These are phyloP conservation scores for Noturus placidus DNA, from an alignment of 2,113 vertebrate species.

Conservation along the genomic window DNA sequence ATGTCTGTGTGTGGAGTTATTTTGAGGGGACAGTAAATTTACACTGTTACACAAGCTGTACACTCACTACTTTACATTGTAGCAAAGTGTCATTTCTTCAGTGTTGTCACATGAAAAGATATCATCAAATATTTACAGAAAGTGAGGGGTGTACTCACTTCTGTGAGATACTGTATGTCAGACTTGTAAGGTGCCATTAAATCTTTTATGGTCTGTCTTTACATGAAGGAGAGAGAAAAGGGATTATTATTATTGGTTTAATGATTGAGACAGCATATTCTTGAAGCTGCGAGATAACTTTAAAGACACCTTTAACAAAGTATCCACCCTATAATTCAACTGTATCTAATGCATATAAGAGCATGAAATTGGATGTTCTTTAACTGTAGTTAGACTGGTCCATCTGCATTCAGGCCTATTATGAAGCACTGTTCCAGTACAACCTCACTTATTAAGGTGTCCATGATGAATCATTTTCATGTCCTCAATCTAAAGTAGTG, in stretches of 20 bases:
- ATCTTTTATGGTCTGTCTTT: background rate
- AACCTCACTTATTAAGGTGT: background rate
- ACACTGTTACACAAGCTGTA: too few species aligned
- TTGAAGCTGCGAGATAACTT: background rate
- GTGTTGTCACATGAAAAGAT: too few species aligned
- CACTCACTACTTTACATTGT: too few species aligned
- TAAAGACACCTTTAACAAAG: background rate
- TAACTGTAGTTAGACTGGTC: background rate
- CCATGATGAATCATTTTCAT: constrained; percentile 1
- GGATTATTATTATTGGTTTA: background rate
- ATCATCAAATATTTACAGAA: too few species aligned
- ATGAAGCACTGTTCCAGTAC: constrained; percentile 8
- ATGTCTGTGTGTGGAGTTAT: too few species aligned
- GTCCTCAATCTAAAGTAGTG: background rate
- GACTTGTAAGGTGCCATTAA: too few species aligned
- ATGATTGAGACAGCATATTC: background rate
- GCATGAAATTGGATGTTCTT: background rate
- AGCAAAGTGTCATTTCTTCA: too few species aligned
- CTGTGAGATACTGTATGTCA: too few species aligned
- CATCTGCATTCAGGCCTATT: background rate
- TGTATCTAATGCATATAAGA: background rate
- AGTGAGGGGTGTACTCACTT: too few species aligned
- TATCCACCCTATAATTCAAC: background rate
- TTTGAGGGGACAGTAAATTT: too few species aligned
- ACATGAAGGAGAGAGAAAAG: background rate